These are phyloP conservation scores for Drosophila colorata DNA, from an alignment of 2,888 invertebrate species.

Conservation along the genomic window DNA sequence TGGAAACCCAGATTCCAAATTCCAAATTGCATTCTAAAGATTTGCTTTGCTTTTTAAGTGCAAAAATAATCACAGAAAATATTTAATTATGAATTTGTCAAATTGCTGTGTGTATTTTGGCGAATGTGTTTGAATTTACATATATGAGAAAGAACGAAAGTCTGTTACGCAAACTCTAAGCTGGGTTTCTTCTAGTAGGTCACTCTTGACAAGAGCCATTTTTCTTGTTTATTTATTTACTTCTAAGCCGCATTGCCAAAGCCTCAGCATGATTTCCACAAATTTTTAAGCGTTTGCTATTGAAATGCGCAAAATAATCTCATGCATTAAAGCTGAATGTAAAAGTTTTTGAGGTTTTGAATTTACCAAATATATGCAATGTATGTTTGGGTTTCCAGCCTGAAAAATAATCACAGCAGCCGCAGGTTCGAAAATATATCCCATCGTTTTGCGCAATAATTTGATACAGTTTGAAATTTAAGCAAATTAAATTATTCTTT, in stretches of 20 bases:
- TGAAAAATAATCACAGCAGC: constrained; percentile 7
- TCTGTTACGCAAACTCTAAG: too few relatives aligned
- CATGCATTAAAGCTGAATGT: constrained; percentile 7
- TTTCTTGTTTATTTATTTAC: neutral
- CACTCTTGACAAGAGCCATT: too few relatives aligned
- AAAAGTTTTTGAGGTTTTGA: neutral
- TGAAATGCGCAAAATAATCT: neutral
- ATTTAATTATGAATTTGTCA: neutral
- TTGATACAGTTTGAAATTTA: neutral
- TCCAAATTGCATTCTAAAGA: too few relatives aligned
- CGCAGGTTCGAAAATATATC: constrained; percentile 17
- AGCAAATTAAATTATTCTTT: constrained; percentile 12
- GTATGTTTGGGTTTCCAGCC: neutral
- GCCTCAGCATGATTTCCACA: neutral
- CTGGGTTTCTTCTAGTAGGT: too few relatives aligned
- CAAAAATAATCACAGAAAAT: neutral
- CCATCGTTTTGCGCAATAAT: constrained; percentile 1
- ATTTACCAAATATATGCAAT: neutral
- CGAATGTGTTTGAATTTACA: too few relatives aligned
- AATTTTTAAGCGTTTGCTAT: too few relatives aligned
- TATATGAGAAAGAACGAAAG: too few relatives aligned
- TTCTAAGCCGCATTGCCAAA: neutral
- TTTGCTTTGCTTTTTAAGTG: neutral
- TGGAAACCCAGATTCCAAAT: too few relatives aligned
- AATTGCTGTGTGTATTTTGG: neutral